Conservation (phyloP, 1,140 invertebrate genomes). For the Ooceraea biroi region DNA sequence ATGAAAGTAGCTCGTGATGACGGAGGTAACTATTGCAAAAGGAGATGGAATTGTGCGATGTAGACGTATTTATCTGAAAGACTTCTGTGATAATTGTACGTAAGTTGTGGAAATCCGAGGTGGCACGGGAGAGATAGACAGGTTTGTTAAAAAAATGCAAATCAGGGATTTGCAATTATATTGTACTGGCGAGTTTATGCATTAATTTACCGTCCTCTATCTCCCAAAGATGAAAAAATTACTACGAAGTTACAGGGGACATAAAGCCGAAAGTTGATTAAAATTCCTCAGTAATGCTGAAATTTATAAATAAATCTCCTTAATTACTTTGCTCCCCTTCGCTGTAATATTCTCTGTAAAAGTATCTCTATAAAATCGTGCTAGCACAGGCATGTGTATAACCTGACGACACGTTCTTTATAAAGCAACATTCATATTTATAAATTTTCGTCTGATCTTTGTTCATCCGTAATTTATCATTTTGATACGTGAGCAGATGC, state of each 20-base stretch:
- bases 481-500: slow-evolving; percentile 5
- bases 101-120: neutral
- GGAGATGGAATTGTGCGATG: neutral
- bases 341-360: slow-evolving; percentile 22
- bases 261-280: slow-evolving; percentile 60
- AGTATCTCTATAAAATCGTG: slow-evolving; percentile 23
- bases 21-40: neutral
- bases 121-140: slow-evolving; percentile 15
- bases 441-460: slow-evolving; percentile 48
- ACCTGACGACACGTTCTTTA: neutral
- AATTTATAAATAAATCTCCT: slow-evolving; percentile 63
- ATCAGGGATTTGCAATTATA: slow-evolving; percentile 58
- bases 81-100: slow-evolving; percentile 4
- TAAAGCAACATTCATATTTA: slow-evolving; percentile 45
- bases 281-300: slow-evolving; percentile 62
- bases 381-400: neutral
- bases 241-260: slow-evolving; percentile 39
- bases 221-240: slow-evolving; percentile 55
- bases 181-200: slow-evolving; percentile 50
- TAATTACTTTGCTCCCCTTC: slow-evolving; percentile 12
- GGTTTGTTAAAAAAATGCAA: slow-evolving; percentile 56
- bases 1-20: neutral
- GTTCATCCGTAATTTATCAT: slow-evolving; percentile 25
- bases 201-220: slow-evolving; percentile 53
- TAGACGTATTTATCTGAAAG: neutral